Conservation (phyloP, 1,140 invertebrate species). For the Reticulitermes speratus region DNA sequence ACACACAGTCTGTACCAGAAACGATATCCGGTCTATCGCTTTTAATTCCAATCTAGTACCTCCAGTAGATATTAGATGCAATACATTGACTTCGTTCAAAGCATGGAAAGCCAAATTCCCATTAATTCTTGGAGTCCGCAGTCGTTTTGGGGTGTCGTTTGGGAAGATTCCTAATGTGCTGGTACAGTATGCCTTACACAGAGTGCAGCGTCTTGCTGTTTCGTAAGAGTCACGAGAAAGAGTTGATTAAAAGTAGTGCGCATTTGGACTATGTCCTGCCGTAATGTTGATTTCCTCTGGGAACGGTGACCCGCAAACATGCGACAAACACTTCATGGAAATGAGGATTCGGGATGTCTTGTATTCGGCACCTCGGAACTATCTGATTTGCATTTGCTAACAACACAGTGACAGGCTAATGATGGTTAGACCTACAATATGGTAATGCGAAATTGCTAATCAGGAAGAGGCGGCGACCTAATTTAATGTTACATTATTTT, state of each 20-base stretch:
- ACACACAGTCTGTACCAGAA: no score
- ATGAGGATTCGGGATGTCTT: neutral
- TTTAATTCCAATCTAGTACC: no score
- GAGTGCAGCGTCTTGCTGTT: no score
- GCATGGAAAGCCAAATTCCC: no score
- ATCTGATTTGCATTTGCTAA: neutral
- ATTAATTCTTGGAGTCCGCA: no score
- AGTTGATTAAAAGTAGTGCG: neutral
- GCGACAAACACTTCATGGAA: neutral
- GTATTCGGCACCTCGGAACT: neutral
- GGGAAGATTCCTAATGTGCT: no score
- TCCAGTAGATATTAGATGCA: no score
- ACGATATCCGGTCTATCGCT: no score
- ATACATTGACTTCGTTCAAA: no score
- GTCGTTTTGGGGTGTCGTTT: no score
- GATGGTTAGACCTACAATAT: neutral
- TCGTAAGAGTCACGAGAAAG: neutral
- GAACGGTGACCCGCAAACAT: neutral
- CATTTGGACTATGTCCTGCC: neutral
- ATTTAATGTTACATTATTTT: no score
- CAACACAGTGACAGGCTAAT: neutral
- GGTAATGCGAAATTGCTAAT: neutral
- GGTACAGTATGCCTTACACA: no score
- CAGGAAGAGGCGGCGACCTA: neutral
- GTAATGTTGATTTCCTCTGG: slow-evolving; percentile 11